phyloP scores from a whole-genome alignment of 2,797 vertebrate genomes.

The Neopelma chrysocephalum region DNA sequence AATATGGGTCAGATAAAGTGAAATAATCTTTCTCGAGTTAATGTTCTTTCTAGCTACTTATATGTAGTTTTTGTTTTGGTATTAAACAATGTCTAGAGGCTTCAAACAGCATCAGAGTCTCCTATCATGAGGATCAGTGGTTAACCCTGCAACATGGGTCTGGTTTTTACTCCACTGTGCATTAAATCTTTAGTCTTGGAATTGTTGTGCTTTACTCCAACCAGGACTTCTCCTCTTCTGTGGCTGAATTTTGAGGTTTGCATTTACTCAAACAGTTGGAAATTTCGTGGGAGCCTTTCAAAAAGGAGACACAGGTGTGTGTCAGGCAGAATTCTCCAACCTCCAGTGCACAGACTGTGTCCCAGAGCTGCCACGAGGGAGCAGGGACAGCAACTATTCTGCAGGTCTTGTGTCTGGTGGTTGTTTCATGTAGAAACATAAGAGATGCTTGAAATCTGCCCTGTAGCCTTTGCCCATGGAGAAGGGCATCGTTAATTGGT shows the following conservation, averaged over 20 bases:
- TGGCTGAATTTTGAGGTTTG: neutral
- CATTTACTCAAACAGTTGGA: fast-evolving
- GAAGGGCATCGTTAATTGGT: neutral
- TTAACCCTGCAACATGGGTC: neutral
- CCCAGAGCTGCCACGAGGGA: neutral
- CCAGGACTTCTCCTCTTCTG: neutral
- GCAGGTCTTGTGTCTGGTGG: fast-evolving
- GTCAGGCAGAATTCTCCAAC: neutral
- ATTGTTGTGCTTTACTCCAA: neutral
- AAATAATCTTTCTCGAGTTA: slow-evolving; percentile 23
- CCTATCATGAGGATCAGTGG: fast-evolving
- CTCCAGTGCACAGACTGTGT: neutral
- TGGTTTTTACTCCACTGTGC: neutral
- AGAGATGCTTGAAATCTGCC: neutral
- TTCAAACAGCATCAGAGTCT: neutral
- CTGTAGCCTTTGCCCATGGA: fast-evolving
- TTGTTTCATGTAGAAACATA: neutral
- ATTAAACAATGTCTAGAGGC: neutral
- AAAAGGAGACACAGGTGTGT: neutral
- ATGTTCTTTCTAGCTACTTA: neutral
- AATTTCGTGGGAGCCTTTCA: neutral
- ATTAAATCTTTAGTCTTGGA: neutral
- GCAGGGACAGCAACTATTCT: neutral
- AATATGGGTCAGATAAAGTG: slow-evolving; percentile 1
- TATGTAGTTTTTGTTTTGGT: neutral